Base-by-base conservation (phyloP, 35 echinoderm and acorn worm genomes). In the Acanthaster planci region DNA sequence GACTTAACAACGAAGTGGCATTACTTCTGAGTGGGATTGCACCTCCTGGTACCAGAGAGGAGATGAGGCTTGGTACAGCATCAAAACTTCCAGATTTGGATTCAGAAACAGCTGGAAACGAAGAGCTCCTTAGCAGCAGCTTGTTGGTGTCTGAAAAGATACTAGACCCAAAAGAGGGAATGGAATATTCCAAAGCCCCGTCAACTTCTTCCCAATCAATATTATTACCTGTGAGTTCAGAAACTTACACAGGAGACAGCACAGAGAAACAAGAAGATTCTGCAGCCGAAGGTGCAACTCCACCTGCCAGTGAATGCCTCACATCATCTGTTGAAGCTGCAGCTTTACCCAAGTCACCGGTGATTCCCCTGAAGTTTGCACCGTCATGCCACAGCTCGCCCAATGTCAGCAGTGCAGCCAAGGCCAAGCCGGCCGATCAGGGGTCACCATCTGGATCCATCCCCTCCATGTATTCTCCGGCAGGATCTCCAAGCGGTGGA, bases 401-500 rank as follows among this genome's bases (percentile, higher is more conserved):
- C 1, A 52, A 72, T 72, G 29, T 34, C 8, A 7, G 72, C n/a
- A 76, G 56, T 1, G 32, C 38, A 27, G 27, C 42, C 12, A 98
- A 67, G 54, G 5, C n/a, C 37, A 50, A 19, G 5, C 22, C 40
- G 8, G 56, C 82, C 76, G 18, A 79, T 2, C 21, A 80, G 31
- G 88, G 44, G 8, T 82, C 84, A 31, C 82, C 91, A 16, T 42
- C 77, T 0, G 52, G 52, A 37, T 57, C 51, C 23, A 92, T 97
- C 40, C 90, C 90, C 2, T 52, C 77, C 53, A 77, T 94, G 38
- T 93, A 88, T 53, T 98, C 95, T 14, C 95, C 95, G 10, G 76
- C 85, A 38, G 91, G 64, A 1, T 98, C 95, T 4, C 95, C 95
- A 9, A 93, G 95, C 51, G 76, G 50, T 37, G 95, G 95, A 9